A percentile compares a stretch with the other conserved stretches of the same genome.
These are phyloP conservation scores for Oscheius sp. DNA, from an alignment of 2,888 invertebrate genomes.

Conservation along the genomic window DNA sequence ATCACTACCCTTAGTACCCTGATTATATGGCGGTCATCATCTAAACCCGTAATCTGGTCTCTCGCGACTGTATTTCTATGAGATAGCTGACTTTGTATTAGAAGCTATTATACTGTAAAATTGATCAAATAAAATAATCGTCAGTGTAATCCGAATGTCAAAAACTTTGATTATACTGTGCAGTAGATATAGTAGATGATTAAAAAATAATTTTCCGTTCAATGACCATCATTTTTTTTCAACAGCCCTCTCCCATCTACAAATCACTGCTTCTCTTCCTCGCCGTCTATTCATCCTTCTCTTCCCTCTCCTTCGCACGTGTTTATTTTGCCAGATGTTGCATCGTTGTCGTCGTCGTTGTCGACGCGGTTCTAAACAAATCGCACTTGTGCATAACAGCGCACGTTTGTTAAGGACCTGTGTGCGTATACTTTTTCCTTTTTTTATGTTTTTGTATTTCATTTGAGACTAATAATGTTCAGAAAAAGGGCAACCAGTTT, in stretches of 20 bases:
- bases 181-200: too few relatives aligned
- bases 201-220: background rate
- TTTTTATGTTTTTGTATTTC: background rate
- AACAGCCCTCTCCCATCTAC: background rate
- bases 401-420: background rate
- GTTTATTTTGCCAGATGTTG: slow-evolving; percentile 4
- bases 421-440: background rate
- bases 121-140: too few relatives aligned
- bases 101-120: too few relatives aligned
- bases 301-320: background rate
- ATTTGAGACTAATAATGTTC: too few relatives aligned
- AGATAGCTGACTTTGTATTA: too few relatives aligned
- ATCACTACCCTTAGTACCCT: too few relatives aligned
- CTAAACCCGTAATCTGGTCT: too few relatives aligned
- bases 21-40: too few relatives aligned
- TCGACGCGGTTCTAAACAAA: background rate
- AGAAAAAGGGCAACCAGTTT: too few relatives aligned
- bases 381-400: background rate
- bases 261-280: background rate
- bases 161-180: too few relatives aligned
- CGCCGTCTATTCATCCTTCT: background rate
- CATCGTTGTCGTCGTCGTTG: background rate
- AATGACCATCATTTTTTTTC: background rate
- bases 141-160: too few relatives aligned
- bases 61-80: too few relatives aligned